Evolutionary conservation across 2,113 vertebrate species (phyloP).

Genomic region (Stigmatopora nigra): DNA sequence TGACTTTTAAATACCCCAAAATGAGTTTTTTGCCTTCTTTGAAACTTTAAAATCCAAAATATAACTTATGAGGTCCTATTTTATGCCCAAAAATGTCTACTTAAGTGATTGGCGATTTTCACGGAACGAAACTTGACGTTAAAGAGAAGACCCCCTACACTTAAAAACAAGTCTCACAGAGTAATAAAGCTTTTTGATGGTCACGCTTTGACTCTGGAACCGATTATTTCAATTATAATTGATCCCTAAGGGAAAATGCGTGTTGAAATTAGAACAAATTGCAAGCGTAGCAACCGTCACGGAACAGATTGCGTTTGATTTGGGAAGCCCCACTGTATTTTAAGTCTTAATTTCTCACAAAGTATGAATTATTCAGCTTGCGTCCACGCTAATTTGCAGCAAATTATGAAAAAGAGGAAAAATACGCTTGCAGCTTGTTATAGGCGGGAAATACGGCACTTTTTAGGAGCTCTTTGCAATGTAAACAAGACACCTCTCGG

Average conservation of each 20-base stretch:
- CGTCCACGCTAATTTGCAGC: neutral
- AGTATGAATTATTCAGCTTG: conserved; percentile 8
- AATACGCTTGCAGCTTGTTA: conserved; percentile 6
- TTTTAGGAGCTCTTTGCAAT: neutral
- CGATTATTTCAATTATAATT: conserved; percentile 1
- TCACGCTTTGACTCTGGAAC: conserved; percentile 3
- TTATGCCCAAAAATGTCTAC: neutral
- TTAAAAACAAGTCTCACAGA: neutral
- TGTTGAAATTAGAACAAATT: conserved; percentile 6
- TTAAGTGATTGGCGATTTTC: neutral
- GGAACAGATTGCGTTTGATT: conserved; percentile 3
- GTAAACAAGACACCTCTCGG: neutral
- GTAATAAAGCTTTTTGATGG: neutral
- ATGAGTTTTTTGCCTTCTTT: too few relatives aligned
- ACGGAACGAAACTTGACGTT: neutral
- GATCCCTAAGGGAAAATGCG: neutral
- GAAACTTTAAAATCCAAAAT: too few relatives aligned
- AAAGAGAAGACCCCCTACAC: neutral
- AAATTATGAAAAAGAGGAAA: conserved; percentile 1
- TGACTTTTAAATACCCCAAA: too few relatives aligned
- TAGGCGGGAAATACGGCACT: conserved; percentile 1
- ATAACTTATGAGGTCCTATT: too few relatives aligned
- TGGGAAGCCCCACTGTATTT: neutral
- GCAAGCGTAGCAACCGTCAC: neutral
- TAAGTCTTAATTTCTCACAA: conserved; percentile 3